Evolutionary conservation across 64 coral and sea anemone species (phyloP).

Genomic region (Cladopsammia gracilis): DNA sequence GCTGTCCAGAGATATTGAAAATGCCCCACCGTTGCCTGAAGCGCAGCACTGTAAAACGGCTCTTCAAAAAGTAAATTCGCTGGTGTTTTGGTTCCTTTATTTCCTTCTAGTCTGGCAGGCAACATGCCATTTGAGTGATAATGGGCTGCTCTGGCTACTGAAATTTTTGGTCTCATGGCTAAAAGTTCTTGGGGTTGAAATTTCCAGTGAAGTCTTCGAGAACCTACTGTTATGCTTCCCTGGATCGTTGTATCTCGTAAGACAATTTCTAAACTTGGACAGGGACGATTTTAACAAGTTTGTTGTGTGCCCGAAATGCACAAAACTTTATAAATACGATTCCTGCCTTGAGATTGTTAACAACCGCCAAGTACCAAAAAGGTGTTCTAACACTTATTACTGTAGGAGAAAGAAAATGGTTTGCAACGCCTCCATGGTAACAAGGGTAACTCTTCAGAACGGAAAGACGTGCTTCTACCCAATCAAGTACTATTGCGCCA

Average conservation of each 20-base stretch:
- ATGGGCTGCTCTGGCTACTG: slow-evolving; percentile 63
- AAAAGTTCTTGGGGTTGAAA: slow-evolving; percentile 56
- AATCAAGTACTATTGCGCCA: slow-evolving; percentile 66
- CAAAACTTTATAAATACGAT: slow-evolving; percentile 33
- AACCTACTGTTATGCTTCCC: slow-evolving; percentile 49
- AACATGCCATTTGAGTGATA: slow-evolving; percentile 73
- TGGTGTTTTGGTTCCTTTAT: slow-evolving; percentile 77
- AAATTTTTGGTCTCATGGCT: slow-evolving; percentile 64
- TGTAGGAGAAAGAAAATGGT: slow-evolving; percentile 15
- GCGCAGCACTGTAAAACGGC: neutral
- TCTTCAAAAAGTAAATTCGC: slow-evolving; percentile 52
- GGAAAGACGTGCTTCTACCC: slow-evolving; percentile 40
- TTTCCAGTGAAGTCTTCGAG: slow-evolving; percentile 33
- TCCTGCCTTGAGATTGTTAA: slow-evolving; percentile 23
- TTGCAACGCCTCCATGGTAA: slow-evolving; percentile 23
- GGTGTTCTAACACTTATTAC: slow-evolving; percentile 6
- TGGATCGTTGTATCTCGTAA: slow-evolving; percentile 61
- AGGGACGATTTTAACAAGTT: slow-evolving; percentile 80
- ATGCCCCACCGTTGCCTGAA: slow-evolving; percentile 25
- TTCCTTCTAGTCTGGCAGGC: slow-evolving; percentile 79
- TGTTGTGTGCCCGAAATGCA: slow-evolving; percentile 76
- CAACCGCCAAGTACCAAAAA: slow-evolving; percentile 38
- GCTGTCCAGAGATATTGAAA: slow-evolving; percentile 37
- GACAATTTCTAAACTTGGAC: slow-evolving; percentile 63
- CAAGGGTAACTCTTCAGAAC: slow-evolving; percentile 39